Base-by-base conservation (phyloP, 2,888 invertebrate species). In the Epirrita christyi region DNA sequence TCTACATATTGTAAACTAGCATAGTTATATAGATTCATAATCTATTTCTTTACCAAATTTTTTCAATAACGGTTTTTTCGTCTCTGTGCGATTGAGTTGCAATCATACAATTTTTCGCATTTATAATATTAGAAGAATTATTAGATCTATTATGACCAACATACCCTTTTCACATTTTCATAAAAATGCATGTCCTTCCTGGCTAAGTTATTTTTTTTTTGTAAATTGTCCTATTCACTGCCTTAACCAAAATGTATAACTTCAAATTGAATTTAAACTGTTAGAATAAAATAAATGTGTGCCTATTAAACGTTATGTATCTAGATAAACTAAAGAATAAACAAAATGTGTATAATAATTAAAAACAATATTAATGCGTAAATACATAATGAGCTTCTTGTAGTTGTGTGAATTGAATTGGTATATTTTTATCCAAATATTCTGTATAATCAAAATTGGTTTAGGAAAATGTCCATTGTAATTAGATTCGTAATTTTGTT, bases 231-330 rank as follows among this genome's bases (percentile, higher is more conserved):
- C 36, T 38, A 13, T 53, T 34, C 55, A 59, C 57, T 58, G 64
- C 62, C 61, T 53, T 57, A 47, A 13, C 55, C 32, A 44, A 52
- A 53, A 40, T 52, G 28, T 55, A 28, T 42, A 58, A 37, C 44
- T 54, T 57, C 43, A 55, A 61, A 41, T 50, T 55, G 56, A 59
- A 55, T 60, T 55, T 63, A 60, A 43, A 48, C 42, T 47, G 54
- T 53, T 62, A 61, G 53, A 49, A 51, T 59, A 55, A 60, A 61
- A 78, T 85, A 83, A 85, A 84, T 86, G 81, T 86, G 88, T 89
- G 88, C 88, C 88, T 89, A 86, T 76, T 70, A 79, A 86, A 85
- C 80, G 72, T 82, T 83, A 81, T 69, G 79, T 85, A 76, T 85
- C 70, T 86, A 85, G 81, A 74, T 81, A 82, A 78, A 63, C 82